Evolutionary conservation across 1,140 invertebrate species (phyloP).

Genomic region (Oryctes rhinoceros): DNA sequence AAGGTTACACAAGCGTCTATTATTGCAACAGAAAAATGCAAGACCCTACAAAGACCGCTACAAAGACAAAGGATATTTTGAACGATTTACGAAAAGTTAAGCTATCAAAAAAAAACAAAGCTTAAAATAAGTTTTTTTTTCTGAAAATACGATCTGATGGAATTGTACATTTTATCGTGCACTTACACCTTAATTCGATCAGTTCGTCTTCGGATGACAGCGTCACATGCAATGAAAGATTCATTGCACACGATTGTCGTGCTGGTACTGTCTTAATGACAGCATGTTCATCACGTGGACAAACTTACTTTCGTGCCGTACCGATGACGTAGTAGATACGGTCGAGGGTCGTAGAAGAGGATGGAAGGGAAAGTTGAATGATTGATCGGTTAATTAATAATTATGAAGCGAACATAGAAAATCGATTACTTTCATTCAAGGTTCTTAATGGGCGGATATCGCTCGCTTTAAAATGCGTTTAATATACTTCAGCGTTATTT

Average conservation of each 20-base stretch:
- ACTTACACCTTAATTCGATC: too few relatives aligned
- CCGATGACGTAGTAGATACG: background rate
- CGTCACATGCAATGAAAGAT: constrained; percentile 28
- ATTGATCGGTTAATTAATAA: constrained; percentile 38
- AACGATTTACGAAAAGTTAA: too few relatives aligned
- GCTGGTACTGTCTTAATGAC: constrained; percentile 6
- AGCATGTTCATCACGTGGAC: constrained; percentile 17
- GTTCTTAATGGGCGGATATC: background rate
- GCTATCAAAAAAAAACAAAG: too few relatives aligned
- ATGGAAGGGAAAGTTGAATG: constrained; percentile 11
- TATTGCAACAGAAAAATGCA: too few relatives aligned
- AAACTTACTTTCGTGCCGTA: constrained; percentile 11
- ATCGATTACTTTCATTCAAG: constrained; percentile 32
- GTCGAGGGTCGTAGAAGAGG: background rate
- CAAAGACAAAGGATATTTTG: too few relatives aligned
- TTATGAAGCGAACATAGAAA: constrained; percentile 23
- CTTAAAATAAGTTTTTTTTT: too few relatives aligned
- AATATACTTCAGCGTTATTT: too few relatives aligned
- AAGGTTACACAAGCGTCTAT: too few relatives aligned
- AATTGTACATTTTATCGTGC: background rate
- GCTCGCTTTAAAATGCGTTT: background rate
- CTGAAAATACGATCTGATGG: too few relatives aligned
- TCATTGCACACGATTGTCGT: constrained; percentile 19
- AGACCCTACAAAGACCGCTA: too few relatives aligned
- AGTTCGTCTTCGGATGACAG: background rate